phyloP scores from a whole-genome alignment of 2,888 invertebrate genomes.

The Athripsodes cinereus region DNA sequence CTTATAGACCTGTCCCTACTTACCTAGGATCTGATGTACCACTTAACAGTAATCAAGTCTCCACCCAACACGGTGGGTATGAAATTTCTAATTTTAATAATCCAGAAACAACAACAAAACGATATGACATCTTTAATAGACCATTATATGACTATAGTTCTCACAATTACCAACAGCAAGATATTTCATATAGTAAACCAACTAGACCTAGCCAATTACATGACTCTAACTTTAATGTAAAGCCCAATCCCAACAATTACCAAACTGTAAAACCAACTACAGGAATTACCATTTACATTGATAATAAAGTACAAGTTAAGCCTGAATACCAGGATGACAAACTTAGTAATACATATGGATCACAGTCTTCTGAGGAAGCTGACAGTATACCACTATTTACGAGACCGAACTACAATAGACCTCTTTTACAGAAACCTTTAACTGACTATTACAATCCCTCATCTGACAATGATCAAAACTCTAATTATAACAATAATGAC shows the following conservation, averaged over 20 bases:
- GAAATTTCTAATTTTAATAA: constrained; percentile 49
- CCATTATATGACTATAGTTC: constrained; percentile 24
- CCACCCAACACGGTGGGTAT: constrained; percentile 40
- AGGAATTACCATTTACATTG: constrained; percentile 27
- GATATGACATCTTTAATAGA: constrained; percentile 17
- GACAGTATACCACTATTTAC: constrained; percentile 21
- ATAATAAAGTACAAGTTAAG: constrained; percentile 16
- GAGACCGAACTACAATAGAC: constrained; percentile 24
- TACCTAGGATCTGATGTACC: constrained; percentile 18
- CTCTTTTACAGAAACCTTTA: constrained; percentile 20
- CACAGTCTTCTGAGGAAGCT: neutral
- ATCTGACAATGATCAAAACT: constrained; percentile 11
- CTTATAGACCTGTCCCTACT: constrained; percentile 11
- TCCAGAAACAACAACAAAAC: constrained; percentile 36
- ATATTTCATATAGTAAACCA: constrained; percentile 17
- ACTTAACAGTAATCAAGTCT: constrained; percentile 26
- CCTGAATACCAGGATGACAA: neutral
- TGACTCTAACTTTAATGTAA: constrained; percentile 10
- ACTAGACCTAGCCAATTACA: constrained; percentile 5
- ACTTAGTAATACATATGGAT: neutral
- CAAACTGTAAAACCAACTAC: constrained; percentile 16
- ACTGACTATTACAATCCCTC: constrained; percentile 14
- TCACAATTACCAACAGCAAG: constrained; percentile 31
- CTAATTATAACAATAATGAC: constrained; percentile 8
- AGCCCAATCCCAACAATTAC: constrained; percentile 14